Conservation (phyloP, 2,797 vertebrate genomes). For the Cryptoprocta ferox region DNA sequence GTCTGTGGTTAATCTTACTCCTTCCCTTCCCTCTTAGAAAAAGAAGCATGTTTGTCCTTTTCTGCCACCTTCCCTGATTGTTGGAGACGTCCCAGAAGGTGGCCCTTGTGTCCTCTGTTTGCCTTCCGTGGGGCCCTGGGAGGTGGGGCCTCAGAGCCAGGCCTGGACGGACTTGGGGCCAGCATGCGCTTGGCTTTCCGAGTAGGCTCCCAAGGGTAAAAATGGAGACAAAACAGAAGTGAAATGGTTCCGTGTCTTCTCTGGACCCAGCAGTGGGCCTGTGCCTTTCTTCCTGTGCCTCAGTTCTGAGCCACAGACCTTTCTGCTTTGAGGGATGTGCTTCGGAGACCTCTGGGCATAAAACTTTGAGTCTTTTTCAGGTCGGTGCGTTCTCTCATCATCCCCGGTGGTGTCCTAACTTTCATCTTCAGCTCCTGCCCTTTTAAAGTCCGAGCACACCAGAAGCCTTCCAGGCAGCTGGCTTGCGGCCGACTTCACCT, state of each 20-base stretch:
- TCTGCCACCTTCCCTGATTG: neutral
- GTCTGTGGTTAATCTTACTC: neutral
- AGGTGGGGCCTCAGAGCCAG: neutral
- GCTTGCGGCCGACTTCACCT: neutral
- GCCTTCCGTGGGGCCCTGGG: neutral
- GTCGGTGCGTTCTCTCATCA: neutral
- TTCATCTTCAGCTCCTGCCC: neutral
- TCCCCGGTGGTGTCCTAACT: accelerated
- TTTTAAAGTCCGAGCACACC: neutral
- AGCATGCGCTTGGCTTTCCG: neutral
- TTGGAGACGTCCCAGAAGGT: neutral
- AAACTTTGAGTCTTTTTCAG: neutral
- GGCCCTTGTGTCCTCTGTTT: neutral
- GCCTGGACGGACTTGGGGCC: neutral
- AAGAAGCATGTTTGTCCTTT: neutral
- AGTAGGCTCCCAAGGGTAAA: neutral
- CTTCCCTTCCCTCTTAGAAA: neutral
- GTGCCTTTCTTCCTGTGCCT: neutral
- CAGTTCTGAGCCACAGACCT: neutral
- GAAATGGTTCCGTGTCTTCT: neutral
- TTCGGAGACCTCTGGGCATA: neutral
- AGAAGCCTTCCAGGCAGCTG: neutral
- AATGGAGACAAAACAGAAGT: neutral
- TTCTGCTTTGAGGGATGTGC: neutral
- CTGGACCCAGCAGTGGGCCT: neutral